A percentile compares a stretch with the other conserved stretches of the same genome.
phyloP scores from a whole-genome alignment of 2,797 vertebrate genomes.

The Scolopax bukidnonensis region DNA sequence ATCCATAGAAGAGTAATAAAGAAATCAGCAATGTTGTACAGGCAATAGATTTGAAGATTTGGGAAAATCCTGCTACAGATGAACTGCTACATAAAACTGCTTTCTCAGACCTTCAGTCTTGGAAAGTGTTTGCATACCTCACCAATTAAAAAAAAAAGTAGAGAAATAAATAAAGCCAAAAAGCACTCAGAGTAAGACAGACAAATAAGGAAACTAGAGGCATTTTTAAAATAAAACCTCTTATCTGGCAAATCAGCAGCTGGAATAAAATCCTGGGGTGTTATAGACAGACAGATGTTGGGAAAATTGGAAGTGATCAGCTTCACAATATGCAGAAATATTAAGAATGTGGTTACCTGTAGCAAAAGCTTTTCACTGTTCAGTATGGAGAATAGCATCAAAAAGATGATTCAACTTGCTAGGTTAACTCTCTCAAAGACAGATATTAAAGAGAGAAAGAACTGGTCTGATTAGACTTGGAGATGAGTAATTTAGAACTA shows the following conservation, averaged over 20 bases:
- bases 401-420: neutral
- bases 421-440: neutral
- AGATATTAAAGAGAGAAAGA: neutral
- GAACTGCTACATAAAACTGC: neutral
- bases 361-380: neutral
- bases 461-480: neutral
- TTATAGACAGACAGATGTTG: neutral
- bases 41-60: neutral
- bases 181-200: neutral
- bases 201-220: neutral
- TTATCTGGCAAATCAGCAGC: neutral
- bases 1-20: constrained; percentile 30
- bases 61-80: constrained; percentile 6
- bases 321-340: neutral
- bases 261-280: neutral
- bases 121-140: neutral
- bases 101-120: neutral
- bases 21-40: neutral
- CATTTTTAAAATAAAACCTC: neutral
- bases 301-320: neutral
- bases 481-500: neutral
- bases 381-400: neutral
- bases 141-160: neutral
- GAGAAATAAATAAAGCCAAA: neutral
- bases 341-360: neutral